Conservation (phyloP, 1,140 invertebrate genomes). For the Trinorchestia longiramus region DNA sequence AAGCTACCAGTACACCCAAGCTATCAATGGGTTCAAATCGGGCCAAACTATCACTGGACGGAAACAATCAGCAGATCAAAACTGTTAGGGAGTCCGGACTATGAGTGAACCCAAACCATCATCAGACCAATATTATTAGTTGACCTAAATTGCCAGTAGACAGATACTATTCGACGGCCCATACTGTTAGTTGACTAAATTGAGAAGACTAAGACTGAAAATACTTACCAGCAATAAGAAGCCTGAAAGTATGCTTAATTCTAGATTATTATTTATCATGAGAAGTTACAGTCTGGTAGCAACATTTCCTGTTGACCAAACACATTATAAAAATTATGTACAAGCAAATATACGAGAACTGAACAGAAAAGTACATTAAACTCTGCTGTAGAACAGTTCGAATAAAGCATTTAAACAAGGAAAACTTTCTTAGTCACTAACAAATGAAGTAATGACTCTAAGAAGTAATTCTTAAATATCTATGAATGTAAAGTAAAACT, state of each 20-base stretch:
- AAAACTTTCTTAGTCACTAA: too few species aligned
- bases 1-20: too few species aligned
- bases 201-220: neutral
- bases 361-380: neutral
- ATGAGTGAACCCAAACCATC: too few species aligned
- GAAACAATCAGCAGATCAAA: neutral
- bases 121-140: too few species aligned
- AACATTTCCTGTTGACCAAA: neutral
- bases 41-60: neutral
- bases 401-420: too few species aligned
- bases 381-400: neutral
- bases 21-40: too few species aligned
- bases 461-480: too few species aligned
- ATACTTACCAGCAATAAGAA: neutral
- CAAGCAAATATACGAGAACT: neutral
- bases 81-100: too few species aligned
- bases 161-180: too few species aligned
- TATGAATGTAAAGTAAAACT: too few species aligned
- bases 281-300: neutral
- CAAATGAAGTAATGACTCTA: too few species aligned
- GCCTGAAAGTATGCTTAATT: neutral
- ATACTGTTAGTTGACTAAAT: neutral
- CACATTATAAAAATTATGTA: neutral
- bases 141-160: too few species aligned
- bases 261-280: neutral